Conservation (phyloP, 2,113 vertebrate species). For the Lates calcarifer region DNA sequence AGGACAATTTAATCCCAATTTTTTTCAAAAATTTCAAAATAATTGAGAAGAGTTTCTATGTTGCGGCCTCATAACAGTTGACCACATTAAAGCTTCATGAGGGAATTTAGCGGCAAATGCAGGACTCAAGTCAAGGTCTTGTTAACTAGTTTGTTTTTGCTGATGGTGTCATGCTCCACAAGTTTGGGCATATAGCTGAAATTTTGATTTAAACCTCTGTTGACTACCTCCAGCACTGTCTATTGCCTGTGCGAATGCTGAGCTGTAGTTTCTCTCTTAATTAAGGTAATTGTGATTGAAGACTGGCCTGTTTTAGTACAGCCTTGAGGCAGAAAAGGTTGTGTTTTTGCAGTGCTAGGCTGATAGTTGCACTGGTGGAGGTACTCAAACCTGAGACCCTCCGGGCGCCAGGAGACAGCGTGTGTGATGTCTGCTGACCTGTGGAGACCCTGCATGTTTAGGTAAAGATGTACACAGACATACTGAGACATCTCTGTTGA, state of each 20-base stretch:
- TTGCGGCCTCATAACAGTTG: not conserved
- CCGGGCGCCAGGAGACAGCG: conserved; percentile 56
- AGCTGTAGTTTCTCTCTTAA: conserved; percentile 77
- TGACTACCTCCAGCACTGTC: conserved; percentile 66
- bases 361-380: conserved; percentile 58
- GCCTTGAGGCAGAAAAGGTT: conserved; percentile 76
- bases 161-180: conserved; percentile 53
- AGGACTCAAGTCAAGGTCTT: conserved; percentile 28
- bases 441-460: conserved; percentile 53
- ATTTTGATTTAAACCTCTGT: conserved; percentile 75
- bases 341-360: conserved; percentile 75
- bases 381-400: conserved; percentile 68
- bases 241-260: conserved; percentile 68
- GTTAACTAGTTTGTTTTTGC: conserved; percentile 63
- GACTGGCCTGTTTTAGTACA: conserved; percentile 75
- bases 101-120: not conserved
- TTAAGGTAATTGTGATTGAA: conserved; percentile 85
- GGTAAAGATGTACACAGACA: conserved; percentile 53
- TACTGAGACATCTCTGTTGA: conserved; percentile 54
- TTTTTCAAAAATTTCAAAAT: not conserved
- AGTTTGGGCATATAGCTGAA: conserved; percentile 54
- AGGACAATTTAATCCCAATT: conserved; percentile 31
- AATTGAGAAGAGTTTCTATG: not conserved
- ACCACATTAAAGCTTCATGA: conserved; percentile 17
- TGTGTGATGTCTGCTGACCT: conserved; percentile 66